phyloP scores from a whole-genome alignment of 2,113 vertebrate species.

The Archocentrus centrarchus region DNA sequence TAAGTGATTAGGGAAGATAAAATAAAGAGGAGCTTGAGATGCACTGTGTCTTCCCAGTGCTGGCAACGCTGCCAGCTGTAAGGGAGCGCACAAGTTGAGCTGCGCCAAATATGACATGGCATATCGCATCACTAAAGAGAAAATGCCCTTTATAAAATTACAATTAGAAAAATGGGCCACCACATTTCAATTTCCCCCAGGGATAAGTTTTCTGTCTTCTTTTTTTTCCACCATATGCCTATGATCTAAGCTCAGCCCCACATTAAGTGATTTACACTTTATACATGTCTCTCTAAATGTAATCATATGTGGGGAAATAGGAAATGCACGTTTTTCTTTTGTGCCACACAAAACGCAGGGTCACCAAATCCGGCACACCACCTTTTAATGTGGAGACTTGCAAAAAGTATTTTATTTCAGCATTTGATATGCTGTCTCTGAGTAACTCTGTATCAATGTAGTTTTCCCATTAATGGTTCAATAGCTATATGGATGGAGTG shows the following conservation, averaged over 20 bases:
- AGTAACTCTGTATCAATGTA: no score
- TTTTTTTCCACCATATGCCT: neutral
- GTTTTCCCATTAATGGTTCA: no score
- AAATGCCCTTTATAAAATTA: conserved; percentile 6
- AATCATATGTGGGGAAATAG: neutral
- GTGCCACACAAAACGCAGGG: neutral
- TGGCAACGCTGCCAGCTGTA: conserved; percentile 7
- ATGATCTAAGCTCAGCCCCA: neutral
- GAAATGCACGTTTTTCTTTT: neutral
- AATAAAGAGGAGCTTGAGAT: conserved; percentile 2
- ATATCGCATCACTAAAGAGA: conserved; percentile 5
- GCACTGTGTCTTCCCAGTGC: neutral
- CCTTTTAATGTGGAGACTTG: neutral
- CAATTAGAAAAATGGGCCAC: conserved; percentile 6
- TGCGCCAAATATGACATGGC: conserved; percentile 10
- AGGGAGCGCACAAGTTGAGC: neutral
- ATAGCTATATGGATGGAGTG: no score
- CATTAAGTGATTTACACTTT: neutral
- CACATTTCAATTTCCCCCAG: neutral
- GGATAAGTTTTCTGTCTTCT: neutral
- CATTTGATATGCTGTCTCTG: neutral
- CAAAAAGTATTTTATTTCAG: neutral
- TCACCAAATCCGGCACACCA: neutral
- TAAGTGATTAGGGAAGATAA: neutral
- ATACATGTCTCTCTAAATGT: no score